Evolutionary conservation across 2,113 vertebrate species (phyloP), one percentile per base, ranked within the genome.

Genomic region (Ahaetulla prasina): DNA sequence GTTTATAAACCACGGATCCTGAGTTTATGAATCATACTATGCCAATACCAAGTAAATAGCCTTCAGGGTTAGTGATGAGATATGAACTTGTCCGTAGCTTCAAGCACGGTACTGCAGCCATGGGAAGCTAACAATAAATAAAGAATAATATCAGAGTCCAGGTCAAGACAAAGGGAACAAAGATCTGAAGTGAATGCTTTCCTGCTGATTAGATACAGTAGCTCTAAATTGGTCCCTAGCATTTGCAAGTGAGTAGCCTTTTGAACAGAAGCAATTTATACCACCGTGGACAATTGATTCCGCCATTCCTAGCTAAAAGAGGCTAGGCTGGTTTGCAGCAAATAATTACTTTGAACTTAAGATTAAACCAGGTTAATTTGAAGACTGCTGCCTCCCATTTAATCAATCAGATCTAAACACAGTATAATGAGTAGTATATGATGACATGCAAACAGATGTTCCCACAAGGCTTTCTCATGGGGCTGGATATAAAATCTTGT

Each of bases 401-500:
- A 85, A 89, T 89, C 63, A 55, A 16, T 55, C 63, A 39, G 25
- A 92, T 53, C 84, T 55, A 87, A 95, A 55, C 25, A 80, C 39
- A 87, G 12, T 22, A 54, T 18, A 89, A 91, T 74, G 68, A 92
- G 63, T 18, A 47, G 52, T 35, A 89, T 85, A 57, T 50, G 63
- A 55, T 6, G 18, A 93, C 91, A 92, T 22, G 18, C 84, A 92
- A 30, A 43, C 9, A 52, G 22, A n/a, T 43, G 30, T 35, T 85
- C 87, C 85, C 53, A 54, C 49, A 93, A 90, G 91, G 52, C 30
- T 10, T 49, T 90, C 49, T 91, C 63, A 35, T 14, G 49, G 22
- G 54, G 63, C 91, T 68, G 63, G 86, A 4, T 80, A 53, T 90
- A 80, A 39, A 91, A 94, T 95, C 95, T 94, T 90, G 84, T 92